phyloP scores from a whole-genome alignment of 2,888 invertebrate species.

The Crioceris asparagi region DNA sequence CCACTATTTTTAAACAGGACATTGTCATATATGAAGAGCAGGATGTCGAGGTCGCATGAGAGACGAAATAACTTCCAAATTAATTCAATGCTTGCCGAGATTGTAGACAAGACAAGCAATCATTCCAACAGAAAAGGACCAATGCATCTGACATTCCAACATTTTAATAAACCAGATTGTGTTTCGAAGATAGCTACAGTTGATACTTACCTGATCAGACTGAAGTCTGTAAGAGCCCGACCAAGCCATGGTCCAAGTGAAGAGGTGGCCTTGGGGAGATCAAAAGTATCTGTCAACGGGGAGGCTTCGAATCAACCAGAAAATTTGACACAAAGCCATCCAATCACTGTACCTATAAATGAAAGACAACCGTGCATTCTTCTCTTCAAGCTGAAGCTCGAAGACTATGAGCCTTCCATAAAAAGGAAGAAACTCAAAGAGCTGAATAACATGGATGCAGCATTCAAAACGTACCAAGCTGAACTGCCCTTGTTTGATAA shows the following conservation, averaged over 20 bases:
- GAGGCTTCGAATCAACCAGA: no score
- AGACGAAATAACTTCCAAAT: conserved; percentile 64
- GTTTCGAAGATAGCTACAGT: conserved; percentile 53
- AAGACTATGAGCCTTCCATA: conserved; percentile 52
- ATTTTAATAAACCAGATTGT: conserved; percentile 58
- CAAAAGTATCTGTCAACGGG: conserved; percentile 67
- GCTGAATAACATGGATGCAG: conserved; percentile 16
- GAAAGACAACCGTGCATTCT: conserved; percentile 82
- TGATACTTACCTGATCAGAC: conserved; percentile 77
- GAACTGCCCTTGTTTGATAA: conserved; percentile 86
- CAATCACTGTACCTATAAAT: conserved; percentile 61
- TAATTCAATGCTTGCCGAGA: conserved; percentile 59
- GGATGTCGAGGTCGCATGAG: conserved; percentile 77
- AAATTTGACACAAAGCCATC: conserved; percentile 38
- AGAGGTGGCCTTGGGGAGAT: conserved; percentile 62
- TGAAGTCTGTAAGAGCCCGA: conserved; percentile 88
- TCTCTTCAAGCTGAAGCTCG: conserved; percentile 61
- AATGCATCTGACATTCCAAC: conserved; percentile 80
- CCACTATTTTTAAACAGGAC: conserved; percentile 89
- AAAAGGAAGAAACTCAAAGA: conserved; percentile 59
- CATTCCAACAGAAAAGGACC: conserved; percentile 57
- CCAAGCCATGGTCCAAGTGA: conserved; percentile 77
- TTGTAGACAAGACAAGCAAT: conserved; percentile 50
- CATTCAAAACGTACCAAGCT: conserved; percentile 49
- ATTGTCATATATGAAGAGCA: conserved; percentile 82